phyloP scores from a whole-genome alignment of 2,797 vertebrate species.

The Spinus olivaceus region DNA sequence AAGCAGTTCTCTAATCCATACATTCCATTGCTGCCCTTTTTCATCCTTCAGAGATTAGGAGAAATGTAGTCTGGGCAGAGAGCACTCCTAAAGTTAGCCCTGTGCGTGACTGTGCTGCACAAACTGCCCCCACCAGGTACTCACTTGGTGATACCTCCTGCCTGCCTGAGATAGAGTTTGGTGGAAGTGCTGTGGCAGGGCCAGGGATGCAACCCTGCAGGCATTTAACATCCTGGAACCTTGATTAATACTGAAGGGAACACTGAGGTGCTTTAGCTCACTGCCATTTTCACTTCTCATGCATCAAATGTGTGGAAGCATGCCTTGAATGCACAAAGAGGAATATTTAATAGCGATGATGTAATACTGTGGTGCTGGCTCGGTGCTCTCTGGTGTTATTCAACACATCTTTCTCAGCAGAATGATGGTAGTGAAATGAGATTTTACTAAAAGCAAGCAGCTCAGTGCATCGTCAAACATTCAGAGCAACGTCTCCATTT shows the following conservation, averaged over 20 bases:
- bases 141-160: background rate
- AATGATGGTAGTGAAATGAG: constrained; percentile 48
- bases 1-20: background rate
- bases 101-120: background rate
- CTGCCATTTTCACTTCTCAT: background rate
- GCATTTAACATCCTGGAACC: background rate
- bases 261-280: background rate
- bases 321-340: background rate
- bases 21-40: background rate
- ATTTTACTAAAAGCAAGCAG: constrained; percentile 57
- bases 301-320: background rate
- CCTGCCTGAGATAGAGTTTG: background rate
- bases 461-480: background rate
- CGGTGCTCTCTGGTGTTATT: background rate
- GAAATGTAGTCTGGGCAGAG: background rate
- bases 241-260: constrained; percentile 9
- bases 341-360: constrained; percentile 14
- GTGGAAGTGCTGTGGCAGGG: background rate
- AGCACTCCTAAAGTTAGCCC: background rate
- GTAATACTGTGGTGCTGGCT: background rate
- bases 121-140: background rate
- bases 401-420: constrained; percentile 39
- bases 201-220: background rate
- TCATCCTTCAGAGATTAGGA: background rate
- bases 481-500: background rate